phyloP scores from a whole-genome alignment of 2,888 invertebrate species.

The Melitaea athalia region DNA sequence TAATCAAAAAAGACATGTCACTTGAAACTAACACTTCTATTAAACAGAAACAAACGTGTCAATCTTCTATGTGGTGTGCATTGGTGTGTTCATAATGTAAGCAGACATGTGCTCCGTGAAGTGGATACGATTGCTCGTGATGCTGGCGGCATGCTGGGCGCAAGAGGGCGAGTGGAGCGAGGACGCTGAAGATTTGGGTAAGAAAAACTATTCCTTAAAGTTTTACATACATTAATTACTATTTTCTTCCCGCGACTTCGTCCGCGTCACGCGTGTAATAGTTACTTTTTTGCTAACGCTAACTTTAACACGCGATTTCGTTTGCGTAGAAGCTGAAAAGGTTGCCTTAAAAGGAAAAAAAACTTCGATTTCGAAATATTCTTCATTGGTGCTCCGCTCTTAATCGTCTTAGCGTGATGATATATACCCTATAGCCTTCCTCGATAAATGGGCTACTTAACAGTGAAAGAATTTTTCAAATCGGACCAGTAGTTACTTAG shows the following conservation, averaged over 20 bases:
- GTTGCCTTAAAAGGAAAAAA: too few species aligned
- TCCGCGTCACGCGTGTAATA: too few species aligned
- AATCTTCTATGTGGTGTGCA: constrained; percentile 13
- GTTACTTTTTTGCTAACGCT: too few species aligned
- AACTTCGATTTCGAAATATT: too few species aligned
- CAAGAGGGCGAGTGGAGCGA: constrained; percentile 79
- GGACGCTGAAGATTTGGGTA: constrained; percentile 76
- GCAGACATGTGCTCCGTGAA: constrained; percentile 67
- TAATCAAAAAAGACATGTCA: constrained; percentile 14
- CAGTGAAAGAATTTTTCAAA: too few species aligned
- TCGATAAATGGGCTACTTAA: too few species aligned
- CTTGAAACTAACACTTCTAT: constrained; percentile 15
- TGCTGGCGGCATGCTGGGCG: constrained; percentile 74
- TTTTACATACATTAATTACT: background rate
- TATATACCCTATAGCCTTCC: too few species aligned
- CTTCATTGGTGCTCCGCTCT: too few species aligned
- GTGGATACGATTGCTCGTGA: constrained; percentile 69
- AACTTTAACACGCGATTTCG: too few species aligned
- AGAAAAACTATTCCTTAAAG: constrained; percentile 42
- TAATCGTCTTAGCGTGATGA: too few species aligned
- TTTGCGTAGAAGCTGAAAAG: too few species aligned
- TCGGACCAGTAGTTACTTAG: too few species aligned
- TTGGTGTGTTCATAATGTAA: constrained; percentile 40
- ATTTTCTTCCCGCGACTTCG: background rate
- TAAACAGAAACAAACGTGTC: constrained; percentile 19